These are phyloP conservation scores for Apteryx owenii DNA, from an alignment of 2,113 vertebrate genomes.

Conservation along the genomic window DNA sequence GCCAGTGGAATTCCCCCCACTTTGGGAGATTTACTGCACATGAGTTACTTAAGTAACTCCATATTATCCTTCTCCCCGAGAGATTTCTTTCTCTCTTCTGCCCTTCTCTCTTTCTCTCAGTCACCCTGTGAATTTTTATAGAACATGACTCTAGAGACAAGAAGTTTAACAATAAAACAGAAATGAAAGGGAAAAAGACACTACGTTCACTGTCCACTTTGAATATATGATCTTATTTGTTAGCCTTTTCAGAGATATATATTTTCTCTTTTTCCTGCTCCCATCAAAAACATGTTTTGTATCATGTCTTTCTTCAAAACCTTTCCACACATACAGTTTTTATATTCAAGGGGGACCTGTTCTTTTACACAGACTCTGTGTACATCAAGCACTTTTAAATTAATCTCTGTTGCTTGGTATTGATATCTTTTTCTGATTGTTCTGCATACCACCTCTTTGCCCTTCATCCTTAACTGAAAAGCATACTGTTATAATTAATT, in stretches of 20 bases:
- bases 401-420: neutral
- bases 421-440: neutral
- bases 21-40: neutral
- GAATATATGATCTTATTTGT: neutral
- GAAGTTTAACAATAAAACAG: neutral
- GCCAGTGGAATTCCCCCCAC: neutral
- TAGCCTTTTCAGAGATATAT: neutral
- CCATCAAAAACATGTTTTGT: neutral
- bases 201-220: neutral
- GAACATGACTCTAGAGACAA: neutral
- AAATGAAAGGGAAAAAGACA: neutral
- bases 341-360: neutral
- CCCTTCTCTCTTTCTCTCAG: neutral
- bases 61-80: neutral
- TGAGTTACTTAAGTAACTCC: neutral
- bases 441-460: neutral
- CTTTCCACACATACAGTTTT: neutral
- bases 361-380: neutral
- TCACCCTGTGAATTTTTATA: neutral
- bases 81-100: neutral
- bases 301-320: neutral
- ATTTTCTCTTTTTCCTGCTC: neutral
- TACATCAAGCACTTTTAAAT: neutral
- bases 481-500: neutral
- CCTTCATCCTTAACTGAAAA: constrained; percentile 15